Conservation (phyloP, 1,140 invertebrate species). For the Drosophila dunni region DNA sequence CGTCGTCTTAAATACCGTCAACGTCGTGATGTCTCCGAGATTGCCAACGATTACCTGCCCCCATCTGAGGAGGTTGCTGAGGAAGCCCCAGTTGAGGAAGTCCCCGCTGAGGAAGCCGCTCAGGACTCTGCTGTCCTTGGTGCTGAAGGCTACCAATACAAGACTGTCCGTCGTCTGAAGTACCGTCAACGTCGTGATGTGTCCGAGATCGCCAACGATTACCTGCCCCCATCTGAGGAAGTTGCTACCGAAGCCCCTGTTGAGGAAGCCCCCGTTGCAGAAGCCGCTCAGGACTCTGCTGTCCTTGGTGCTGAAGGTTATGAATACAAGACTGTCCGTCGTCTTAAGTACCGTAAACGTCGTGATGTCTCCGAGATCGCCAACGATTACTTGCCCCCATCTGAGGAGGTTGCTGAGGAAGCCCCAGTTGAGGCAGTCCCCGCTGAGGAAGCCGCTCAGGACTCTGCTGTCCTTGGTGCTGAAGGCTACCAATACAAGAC, state of each 20-base stretch:
- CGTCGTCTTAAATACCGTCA: conserved; percentile 64
- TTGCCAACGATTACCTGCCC: conserved; percentile 61
- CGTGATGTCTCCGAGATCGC: conserved; percentile 56
- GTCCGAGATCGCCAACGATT: conserved; percentile 57
- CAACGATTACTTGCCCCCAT: conserved; percentile 51
- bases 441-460: conserved; percentile 10
- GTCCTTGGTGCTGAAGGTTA: conserved; percentile 58
- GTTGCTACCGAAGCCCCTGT: conserved; percentile 25
- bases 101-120: conserved; percentile 23
- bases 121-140: conserved; percentile 53
- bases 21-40: conserved; percentile 68
- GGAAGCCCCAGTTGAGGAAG: conserved; percentile 23
- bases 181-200: conserved; percentile 68
- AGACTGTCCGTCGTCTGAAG: conserved; percentile 63
- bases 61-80: conserved; percentile 44
- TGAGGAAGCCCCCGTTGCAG: conserved; percentile 27
- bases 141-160: conserved; percentile 67
- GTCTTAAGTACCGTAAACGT: conserved; percentile 60
- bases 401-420: conserved; percentile 26
- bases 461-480: conserved; percentile 36
- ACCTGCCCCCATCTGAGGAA: conserved; percentile 57
- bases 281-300: conserved; percentile 32
- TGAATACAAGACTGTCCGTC: conserved; percentile 63
- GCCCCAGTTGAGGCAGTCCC: conserved; percentile 7
- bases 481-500: conserved; percentile 62